A percentile compares a stretch with the other conserved stretches of the same genome.
phyloP scores from a whole-genome alignment of 2,888 invertebrate species.

The Epinotia bilunana region DNA sequence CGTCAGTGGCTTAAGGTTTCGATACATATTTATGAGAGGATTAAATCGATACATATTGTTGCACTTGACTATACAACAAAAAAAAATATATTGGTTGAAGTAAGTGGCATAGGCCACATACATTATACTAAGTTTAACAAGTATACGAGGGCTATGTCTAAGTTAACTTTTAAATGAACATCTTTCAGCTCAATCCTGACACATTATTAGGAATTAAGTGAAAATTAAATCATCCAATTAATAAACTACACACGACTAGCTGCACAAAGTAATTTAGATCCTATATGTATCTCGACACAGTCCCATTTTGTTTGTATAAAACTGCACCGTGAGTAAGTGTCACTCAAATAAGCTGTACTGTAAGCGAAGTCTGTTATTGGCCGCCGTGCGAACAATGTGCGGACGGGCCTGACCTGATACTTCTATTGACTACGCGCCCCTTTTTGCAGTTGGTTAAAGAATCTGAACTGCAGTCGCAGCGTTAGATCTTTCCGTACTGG shows the following conservation, averaged over 20 bases:
- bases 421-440: slow-evolving; percentile 92
- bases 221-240: too few relatives aligned
- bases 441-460: slow-evolving; percentile 96
- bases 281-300: background rate
- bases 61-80: too few relatives aligned
- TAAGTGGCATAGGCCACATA: too few relatives aligned
- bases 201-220: too few relatives aligned
- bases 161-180: too few relatives aligned
- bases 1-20: too few relatives aligned
- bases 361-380: slow-evolving; percentile 79
- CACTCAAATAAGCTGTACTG: slow-evolving; percentile 71
- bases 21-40: too few relatives aligned
- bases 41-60: too few relatives aligned
- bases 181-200: too few relatives aligned
- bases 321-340: slow-evolving; percentile 72
- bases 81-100: too few relatives aligned
- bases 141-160: too few relatives aligned
- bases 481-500: slow-evolving; percentile 98
- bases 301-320: slow-evolving; percentile 55
- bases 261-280: background rate
- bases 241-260: background rate
- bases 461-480: slow-evolving; percentile 97
- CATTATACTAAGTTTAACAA: too few relatives aligned
- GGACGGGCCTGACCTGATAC: slow-evolving; percentile 72
- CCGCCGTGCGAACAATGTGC: slow-evolving; percentile 75